phyloP scores from a whole-genome alignment of 2,797 vertebrate species.

The Cryptoprocta ferox region DNA sequence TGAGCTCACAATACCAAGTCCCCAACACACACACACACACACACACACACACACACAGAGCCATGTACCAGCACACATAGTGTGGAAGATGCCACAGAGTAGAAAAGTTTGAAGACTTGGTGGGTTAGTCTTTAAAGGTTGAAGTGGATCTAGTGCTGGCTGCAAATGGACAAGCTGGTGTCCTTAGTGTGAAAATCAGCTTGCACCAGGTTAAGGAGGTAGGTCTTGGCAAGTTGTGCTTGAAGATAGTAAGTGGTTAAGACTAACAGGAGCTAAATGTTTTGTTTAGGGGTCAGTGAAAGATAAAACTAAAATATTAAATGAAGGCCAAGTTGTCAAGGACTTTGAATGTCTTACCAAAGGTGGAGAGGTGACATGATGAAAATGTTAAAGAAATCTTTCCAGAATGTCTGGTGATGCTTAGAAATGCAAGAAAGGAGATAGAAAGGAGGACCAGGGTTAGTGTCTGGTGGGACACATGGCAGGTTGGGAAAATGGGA shows the following conservation, averaged over 20 bases:
- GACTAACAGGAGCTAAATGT: not conserved
- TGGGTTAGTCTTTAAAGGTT: not conserved
- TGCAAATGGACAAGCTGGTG: accelerated
- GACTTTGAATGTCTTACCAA: not conserved
- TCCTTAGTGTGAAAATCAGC: not conserved
- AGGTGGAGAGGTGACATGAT: not conserved
- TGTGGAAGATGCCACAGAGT: not conserved
- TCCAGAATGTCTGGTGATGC: not conserved
- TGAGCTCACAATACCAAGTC: not conserved
- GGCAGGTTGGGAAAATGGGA: not conserved
- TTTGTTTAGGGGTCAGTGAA: not conserved
- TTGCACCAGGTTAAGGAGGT: not conserved
- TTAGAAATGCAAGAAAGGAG: not conserved
- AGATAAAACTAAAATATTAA: not conserved
- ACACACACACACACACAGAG: not conserved
- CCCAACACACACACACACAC: not conserved
- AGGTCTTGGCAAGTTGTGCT: not conserved
- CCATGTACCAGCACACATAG: not conserved
- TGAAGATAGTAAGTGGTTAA: not conserved
- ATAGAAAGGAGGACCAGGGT: not conserved
- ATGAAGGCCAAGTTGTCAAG: not conserved
- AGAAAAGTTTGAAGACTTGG: not conserved
- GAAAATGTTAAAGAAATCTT: not conserved
- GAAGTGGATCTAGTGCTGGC: not conserved
- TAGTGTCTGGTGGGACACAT: not conserved